Percentiles rank a stretch among this genome's conserved stretches.
phyloP scores from a whole-genome alignment of 64 coral and sea anemone genomes.

The Porites australiensis region DNA sequence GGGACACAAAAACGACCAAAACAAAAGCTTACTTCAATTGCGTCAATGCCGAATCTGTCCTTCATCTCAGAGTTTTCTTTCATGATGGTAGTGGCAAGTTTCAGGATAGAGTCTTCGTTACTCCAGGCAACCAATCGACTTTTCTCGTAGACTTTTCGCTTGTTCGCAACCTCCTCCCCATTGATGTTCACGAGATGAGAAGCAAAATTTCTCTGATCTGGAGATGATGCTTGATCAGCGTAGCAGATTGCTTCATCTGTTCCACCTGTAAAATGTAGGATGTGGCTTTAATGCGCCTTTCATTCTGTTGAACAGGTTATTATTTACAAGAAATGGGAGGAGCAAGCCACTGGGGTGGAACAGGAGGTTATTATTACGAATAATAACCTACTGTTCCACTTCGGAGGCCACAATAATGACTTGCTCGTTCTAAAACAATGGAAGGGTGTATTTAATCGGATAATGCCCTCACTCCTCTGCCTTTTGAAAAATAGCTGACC shows the following conservation, averaged over 20 bases:
- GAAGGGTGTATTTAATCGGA: too few species aligned
- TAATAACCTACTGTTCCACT: too few species aligned
- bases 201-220: slow-evolving; percentile 57
- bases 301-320: too few species aligned
- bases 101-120: slow-evolving; percentile 50
- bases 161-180: slow-evolving; percentile 67
- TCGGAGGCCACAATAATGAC: too few species aligned
- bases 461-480: too few species aligned
- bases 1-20: too few species aligned
- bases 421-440: too few species aligned
- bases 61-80: slow-evolving; percentile 56
- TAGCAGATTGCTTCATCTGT: slow-evolving; percentile 74
- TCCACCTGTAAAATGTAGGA: slow-evolving; percentile 8
- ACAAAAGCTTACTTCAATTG: slow-evolving; percentile 48
- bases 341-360: too few species aligned
- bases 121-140: slow-evolving; percentile 59
- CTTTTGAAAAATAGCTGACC: too few species aligned
- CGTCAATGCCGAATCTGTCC: slow-evolving; percentile 17
- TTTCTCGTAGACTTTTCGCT: slow-evolving; percentile 71
- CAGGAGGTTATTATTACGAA: too few species aligned
- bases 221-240: slow-evolving; percentile 50
- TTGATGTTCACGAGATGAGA: slow-evolving; percentile 70
- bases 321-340: too few species aligned
- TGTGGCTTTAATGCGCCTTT: too few species aligned
- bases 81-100: slow-evolving; percentile 37